Evolutionary conservation across 1,140 invertebrate genomes (phyloP).

Genomic region (Matsumurasca onukii): DNA sequence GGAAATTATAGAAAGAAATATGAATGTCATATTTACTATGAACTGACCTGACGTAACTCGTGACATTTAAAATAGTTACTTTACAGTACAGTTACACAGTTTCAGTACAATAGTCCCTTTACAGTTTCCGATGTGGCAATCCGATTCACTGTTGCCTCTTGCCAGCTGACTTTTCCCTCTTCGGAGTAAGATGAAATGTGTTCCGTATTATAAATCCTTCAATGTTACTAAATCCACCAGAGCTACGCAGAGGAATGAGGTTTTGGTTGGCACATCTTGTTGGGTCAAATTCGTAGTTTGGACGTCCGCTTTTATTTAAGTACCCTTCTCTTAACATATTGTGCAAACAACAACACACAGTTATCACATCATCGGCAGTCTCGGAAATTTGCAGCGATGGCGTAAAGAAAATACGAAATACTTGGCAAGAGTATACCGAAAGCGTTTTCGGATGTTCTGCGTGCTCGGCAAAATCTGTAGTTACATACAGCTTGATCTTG

Average conservation of each 20-base stretch:
- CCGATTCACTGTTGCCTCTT: slow-evolving; percentile 10
- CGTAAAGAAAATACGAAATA: slow-evolving; percentile 39
- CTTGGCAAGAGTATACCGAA: slow-evolving; percentile 35
- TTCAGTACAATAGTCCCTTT: neutral
- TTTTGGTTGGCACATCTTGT: slow-evolving; percentile 20
- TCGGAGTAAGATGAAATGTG: slow-evolving; percentile 9
- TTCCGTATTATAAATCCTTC: slow-evolving; percentile 13
- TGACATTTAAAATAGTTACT: too few relatives aligned
- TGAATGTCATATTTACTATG: too few relatives aligned
- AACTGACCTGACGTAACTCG: too few relatives aligned
- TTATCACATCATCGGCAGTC: slow-evolving; percentile 17
- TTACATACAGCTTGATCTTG: slow-evolving; percentile 40
- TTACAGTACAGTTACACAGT: too few relatives aligned
- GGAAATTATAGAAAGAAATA: too few relatives aligned
- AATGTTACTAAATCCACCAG: slow-evolving; percentile 32
- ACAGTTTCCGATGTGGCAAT: neutral
- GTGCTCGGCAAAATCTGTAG: slow-evolving; percentile 40
- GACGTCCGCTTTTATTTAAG: neutral
- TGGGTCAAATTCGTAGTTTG: slow-evolving; percentile 5
- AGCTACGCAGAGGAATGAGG: slow-evolving; percentile 30
- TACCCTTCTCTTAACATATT: slow-evolving; percentile 34
- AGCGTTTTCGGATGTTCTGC: slow-evolving; percentile 40
- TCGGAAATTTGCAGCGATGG: slow-evolving; percentile 31
- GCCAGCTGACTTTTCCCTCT: slow-evolving; percentile 14
- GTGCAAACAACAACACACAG: slow-evolving; percentile 33